Base-by-base conservation (phyloP, 2,888 invertebrate genomes). In the Colletes collaris region DNA sequence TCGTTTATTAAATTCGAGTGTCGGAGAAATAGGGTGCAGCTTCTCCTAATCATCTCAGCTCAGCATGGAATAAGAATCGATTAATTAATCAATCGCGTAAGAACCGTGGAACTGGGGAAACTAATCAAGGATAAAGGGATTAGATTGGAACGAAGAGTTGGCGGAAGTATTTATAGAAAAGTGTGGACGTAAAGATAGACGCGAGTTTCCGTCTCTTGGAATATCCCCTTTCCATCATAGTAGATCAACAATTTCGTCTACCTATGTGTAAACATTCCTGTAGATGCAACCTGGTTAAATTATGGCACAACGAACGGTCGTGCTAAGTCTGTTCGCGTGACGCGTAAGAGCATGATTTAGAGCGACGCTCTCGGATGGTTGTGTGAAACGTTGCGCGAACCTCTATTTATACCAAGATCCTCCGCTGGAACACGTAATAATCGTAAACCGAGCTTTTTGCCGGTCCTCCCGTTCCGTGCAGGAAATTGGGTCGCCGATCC, bases 371-470 rank as follows among this genome's bases (percentile, higher is more conserved):
- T 35, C 52, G 44, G 65, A 63, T 65, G 71, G 10, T 46, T 8
- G 10, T 60, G 78, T 53, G 58, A 40, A 62, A 53, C 52, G 50
- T 68, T 67, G 58, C 52, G 44, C 44, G 58, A 44, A 49, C 50
- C 58, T 64, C 70, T 83, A 83, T 83, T 83, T 83, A 83, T 81
- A 83, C 19, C 74, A 46, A n/a, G 58, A 58, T 67, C 63, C 44
- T 35, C 52, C 53, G 46, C 62, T 75, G 71, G 63, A 76, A 76
- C 58, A 76, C 85, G 83, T 84, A 84, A 83, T 84, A 83, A 83
- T 40, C 70, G 63, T 83, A 84, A 84, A 81, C 16, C 66, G 76
- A 55, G 62, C 59, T 71, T 81, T 81, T 74, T 64, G 63, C 58
- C 44, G 27, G 35, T 55, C 46, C 56, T 13, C 16, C 49, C 46